Conservation (phyloP, 2,888 invertebrate genomes). For the Trachelus tabidus region DNA sequence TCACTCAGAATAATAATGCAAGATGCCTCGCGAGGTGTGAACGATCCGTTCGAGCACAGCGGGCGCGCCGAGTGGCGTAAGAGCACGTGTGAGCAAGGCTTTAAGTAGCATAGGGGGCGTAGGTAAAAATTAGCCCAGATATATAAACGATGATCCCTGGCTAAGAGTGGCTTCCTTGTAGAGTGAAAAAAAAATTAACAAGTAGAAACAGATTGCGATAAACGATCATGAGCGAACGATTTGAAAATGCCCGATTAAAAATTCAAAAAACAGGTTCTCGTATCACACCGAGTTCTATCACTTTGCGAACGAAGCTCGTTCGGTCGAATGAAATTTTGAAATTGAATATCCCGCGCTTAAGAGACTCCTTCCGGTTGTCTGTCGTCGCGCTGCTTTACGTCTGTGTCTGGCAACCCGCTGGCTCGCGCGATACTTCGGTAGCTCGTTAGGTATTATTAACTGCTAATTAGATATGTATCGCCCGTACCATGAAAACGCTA, state of each 20-base stretch:
- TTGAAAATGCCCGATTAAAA: neutral
- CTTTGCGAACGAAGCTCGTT: neutral
- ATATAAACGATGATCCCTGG: neutral
- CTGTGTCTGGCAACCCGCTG: neutral
- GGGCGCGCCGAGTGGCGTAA: constrained; percentile 2
- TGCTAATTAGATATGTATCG: constrained; percentile 4
- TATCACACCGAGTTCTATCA: neutral
- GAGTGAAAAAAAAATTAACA: neutral
- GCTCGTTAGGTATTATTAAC: constrained; percentile 3
- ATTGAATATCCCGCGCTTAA: neutral
- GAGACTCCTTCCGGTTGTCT: neutral
- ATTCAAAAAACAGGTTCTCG: neutral
- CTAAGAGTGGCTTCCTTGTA: neutral
- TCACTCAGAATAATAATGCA: constrained; percentile 53
- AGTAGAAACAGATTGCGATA: neutral
- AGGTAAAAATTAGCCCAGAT: neutral
- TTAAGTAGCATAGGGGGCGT: neutral
- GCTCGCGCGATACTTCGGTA: neutral
- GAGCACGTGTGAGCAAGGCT: neutral
- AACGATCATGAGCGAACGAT: neutral
- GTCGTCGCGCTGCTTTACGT: neutral
- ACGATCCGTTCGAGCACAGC: constrained; percentile 29
- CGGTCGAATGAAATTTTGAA: neutral
- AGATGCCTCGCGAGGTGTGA: constrained; percentile 39
- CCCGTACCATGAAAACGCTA: neutral